phyloP scores from a whole-genome alignment of 64 coral and sea anemone species.

The Pocillopora damicornis region DNA sequence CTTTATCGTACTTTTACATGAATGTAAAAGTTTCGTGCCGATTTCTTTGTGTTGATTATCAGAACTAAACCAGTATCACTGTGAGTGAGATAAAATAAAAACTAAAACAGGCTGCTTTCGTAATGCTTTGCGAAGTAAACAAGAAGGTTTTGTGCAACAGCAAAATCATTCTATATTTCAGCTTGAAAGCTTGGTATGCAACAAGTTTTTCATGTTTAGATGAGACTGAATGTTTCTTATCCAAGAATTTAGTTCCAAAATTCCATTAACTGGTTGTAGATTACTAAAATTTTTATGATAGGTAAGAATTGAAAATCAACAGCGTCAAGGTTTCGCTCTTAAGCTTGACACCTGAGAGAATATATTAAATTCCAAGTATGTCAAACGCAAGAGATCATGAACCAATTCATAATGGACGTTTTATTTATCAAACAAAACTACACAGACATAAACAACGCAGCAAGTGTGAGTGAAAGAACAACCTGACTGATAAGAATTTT shows the following conservation, averaged over 20 bases:
- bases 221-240: neutral
- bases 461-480: neutral
- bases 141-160: conserved; percentile 1
- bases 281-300: conserved; percentile 27
- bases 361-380: conserved; percentile 15
- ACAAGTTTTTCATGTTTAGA: neutral
- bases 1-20: neutral
- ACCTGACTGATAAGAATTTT: neutral
- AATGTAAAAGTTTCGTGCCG: conserved; percentile 18
- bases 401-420: neutral
- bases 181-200: neutral
- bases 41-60: conserved; percentile 36
- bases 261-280: neutral
- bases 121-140: neutral
- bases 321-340: neutral
- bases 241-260: neutral
- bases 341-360: conserved; percentile 13
- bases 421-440: neutral
- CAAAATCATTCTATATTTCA: neutral
- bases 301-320: neutral
- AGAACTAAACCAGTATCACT: conserved; percentile 33
- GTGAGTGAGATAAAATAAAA: conserved; percentile 12
- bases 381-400: neutral
- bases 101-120: neutral
- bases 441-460: neutral